Percentiles rank a stretch among this genome's conserved stretches.
Evolutionary conservation across 2,888 invertebrate genomes (phyloP).

Genomic region (Chironomus riparius): DNA sequence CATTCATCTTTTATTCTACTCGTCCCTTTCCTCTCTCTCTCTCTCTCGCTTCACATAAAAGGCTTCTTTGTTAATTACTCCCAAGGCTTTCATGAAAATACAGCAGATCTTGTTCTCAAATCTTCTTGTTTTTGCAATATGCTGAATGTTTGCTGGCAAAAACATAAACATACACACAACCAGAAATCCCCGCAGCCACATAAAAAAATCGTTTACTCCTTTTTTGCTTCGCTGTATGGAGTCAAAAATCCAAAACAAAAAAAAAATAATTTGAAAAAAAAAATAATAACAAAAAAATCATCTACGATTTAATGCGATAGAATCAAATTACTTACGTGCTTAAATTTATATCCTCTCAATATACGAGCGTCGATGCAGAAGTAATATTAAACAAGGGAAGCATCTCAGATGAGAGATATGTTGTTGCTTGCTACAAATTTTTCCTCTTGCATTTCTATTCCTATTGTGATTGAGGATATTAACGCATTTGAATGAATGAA

Average conservation of each 20-base stretch:
- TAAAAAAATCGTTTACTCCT: neutral
- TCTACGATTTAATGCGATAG: conserved; percentile 1
- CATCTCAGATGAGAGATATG: neutral
- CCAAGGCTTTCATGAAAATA: conserved; percentile 12
- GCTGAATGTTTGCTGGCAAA: neutral
- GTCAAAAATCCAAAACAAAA: no score
- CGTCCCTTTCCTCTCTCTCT: neutral
- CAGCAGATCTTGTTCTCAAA: neutral
- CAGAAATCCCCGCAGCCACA: neutral
- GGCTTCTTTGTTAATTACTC: conserved; percentile 19
- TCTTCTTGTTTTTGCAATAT: neutral
- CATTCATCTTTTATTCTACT: neutral
- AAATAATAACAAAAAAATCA: neutral
- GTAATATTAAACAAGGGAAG: neutral
- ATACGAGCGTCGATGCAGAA: neutral
- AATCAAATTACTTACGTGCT: conserved; percentile 11
- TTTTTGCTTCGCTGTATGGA: no score
- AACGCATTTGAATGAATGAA: no score
- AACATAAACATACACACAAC: neutral
- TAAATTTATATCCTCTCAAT: conserved; percentile 4
- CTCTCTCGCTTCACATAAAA: neutral
- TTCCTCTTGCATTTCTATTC: no score
- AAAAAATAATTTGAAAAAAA: neutral
- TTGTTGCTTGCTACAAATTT: no score
- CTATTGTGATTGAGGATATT: no score